Evolutionary conservation across 2,888 invertebrate genomes (phyloP).

Genomic region (Metellina segmentata): DNA sequence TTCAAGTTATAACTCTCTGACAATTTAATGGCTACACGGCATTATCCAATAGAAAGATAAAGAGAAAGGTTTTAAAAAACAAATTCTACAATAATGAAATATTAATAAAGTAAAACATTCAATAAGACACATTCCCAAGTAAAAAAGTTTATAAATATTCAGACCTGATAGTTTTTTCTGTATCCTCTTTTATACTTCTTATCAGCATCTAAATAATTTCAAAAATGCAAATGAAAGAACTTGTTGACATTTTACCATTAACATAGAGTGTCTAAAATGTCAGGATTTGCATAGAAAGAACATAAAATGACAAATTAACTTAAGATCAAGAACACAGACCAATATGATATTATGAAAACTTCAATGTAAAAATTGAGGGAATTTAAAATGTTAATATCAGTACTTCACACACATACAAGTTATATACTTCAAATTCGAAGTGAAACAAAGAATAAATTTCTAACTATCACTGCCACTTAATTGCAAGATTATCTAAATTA

Average conservation of each 20-base stretch:
- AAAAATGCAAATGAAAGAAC: not conserved
- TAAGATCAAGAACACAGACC: not conserved
- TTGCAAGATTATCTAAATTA: too few relatives aligned
- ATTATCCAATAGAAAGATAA: not conserved
- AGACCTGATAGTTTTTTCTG: slow-evolving; percentile 60
- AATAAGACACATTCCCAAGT: not conserved
- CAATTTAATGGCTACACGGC: too few relatives aligned
- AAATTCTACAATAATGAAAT: not conserved
- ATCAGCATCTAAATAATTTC: slow-evolving; percentile 46
- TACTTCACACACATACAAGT: too few relatives aligned
- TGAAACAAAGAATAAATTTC: too few relatives aligned
- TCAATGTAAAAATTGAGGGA: too few relatives aligned
- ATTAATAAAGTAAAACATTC: too few relatives aligned
- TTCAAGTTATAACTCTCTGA: too few relatives aligned
- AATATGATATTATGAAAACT: not conserved
- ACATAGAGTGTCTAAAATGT: not conserved
- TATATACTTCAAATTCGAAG: too few relatives aligned
- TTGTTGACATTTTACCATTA: not conserved
- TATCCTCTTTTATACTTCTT: slow-evolving; percentile 58
- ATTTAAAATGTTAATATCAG: too few relatives aligned
- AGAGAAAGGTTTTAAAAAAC: not conserved
- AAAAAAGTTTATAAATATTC: not conserved
- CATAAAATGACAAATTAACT: too few relatives aligned
- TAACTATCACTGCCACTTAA: too few relatives aligned
- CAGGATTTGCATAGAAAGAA: not conserved